These are phyloP conservation scores for Euzetes globulus DNA, from an alignment of 2,888 invertebrate genomes.

Conservation along the genomic window DNA sequence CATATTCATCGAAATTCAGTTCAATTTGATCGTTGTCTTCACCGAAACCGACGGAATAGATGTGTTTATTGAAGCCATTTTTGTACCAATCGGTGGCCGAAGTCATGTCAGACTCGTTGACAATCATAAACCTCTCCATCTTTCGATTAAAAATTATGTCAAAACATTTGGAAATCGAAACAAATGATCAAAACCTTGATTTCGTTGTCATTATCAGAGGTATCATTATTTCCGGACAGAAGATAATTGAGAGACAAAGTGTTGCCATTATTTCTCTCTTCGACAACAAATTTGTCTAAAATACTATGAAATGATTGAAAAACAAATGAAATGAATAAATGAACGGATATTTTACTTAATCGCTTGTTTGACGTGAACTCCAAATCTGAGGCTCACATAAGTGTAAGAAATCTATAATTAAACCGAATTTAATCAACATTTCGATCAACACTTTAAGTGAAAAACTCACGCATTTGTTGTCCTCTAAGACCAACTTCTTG, in stretches of 20 bases:
- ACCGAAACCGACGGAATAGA: neutral
- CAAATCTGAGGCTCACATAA: neutral
- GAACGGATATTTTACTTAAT: conserved; percentile 1
- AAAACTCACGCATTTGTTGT: conserved; percentile 13
- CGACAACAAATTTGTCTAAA: neutral
- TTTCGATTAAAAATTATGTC: neutral
- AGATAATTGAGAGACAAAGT: neutral
- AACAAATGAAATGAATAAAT: neutral
- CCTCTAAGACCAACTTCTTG: neutral
- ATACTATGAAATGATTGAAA: neutral
- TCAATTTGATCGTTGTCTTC: neutral
- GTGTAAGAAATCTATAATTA: conserved; percentile 3
- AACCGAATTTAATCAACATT: neutral
- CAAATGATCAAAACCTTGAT: conserved; percentile 5
- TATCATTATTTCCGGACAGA: conserved; percentile 10
- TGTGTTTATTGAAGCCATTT: conserved; percentile 12
- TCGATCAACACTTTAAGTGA: neutral
- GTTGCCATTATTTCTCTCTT: neutral
- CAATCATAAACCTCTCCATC: conserved; percentile 23
- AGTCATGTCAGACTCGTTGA: conserved; percentile 1
- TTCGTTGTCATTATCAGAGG: conserved; percentile 1
- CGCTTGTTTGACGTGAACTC: neutral
- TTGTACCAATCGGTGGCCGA: neutral
- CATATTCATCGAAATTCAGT: conserved; percentile 12
- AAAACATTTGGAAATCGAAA: neutral